These are phyloP conservation scores for Linyphia triangularis DNA, from an alignment of 2,888 invertebrate species.

Conservation along the genomic window DNA sequence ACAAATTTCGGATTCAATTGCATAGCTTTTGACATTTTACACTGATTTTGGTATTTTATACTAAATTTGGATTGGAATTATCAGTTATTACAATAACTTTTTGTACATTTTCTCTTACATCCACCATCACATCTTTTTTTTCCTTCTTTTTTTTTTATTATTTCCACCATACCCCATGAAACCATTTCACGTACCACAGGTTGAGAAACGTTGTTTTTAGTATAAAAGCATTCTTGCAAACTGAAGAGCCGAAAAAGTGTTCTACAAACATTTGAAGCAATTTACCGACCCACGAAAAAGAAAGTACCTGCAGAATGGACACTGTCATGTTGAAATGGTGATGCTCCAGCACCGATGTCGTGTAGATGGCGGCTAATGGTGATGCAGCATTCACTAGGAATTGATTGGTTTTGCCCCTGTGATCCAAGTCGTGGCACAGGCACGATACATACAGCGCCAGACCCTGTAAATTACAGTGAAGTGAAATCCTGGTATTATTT, in stretches of 20 bases:
- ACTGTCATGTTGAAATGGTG: constrained; percentile 94
- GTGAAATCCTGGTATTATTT: too few relatives aligned
- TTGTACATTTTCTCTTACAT: too few relatives aligned
- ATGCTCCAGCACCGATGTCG: constrained; percentile 92
- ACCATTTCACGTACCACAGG: too few relatives aligned
- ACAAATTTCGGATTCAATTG: too few relatives aligned
- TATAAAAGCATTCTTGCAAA: neutral
- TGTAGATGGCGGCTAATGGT: constrained; percentile 90
- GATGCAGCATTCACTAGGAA: constrained; percentile 91
- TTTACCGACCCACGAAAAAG: neutral
- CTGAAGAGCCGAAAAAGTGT: neutral
- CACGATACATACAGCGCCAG: constrained; percentile 89
- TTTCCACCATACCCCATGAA: neutral
- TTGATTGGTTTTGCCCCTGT: constrained; percentile 91
- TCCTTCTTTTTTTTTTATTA: too few relatives aligned
- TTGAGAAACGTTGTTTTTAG: neutral
- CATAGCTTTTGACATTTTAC: too few relatives aligned
- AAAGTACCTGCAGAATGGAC: constrained; percentile 85
- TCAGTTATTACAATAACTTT: too few relatives aligned
- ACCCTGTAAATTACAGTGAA: constrained; percentile 82
- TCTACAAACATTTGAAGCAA: neutral
- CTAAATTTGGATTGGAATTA: too few relatives aligned
- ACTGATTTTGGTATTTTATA: too few relatives aligned
- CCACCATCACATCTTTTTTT: too few relatives aligned
- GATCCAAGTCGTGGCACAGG: constrained; percentile 91